Conservation (phyloP, 2,797 vertebrate genomes). For the Parauchenoglanis ngamensis region DNA sequence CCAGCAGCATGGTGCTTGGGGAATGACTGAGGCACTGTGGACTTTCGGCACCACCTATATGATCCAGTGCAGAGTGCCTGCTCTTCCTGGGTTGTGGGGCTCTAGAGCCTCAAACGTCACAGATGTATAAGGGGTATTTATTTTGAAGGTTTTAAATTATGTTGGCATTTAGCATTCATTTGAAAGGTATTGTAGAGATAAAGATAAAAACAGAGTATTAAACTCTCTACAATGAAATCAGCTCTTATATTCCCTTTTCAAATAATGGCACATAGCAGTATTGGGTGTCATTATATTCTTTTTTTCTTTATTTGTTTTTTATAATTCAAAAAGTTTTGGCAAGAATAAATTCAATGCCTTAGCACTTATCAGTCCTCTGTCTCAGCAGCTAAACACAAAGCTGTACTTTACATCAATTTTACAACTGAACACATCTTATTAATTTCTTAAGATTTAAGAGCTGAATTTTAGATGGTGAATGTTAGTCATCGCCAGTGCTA, state of each 20-base stretch:
- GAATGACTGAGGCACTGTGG: no score
- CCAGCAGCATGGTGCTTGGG: no score
- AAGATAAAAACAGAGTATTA: background rate
- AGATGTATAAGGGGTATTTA: background rate
- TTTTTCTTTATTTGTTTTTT: background rate
- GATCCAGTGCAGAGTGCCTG: no score
- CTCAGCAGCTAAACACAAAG: background rate
- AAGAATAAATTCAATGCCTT: background rate
- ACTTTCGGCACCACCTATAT: no score
- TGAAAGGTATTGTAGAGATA: background rate
- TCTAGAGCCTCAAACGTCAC: no score
- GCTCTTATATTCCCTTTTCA: background rate
- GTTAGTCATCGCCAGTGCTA: background rate
- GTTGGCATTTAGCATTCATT: background rate
- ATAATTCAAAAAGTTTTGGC: background rate
- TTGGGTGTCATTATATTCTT: background rate
- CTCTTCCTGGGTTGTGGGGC: no score
- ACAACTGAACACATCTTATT: conserved; percentile 28
- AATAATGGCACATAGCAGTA: background rate
- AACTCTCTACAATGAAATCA: background rate
- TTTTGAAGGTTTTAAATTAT: background rate
- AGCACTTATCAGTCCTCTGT: conserved; percentile 12
- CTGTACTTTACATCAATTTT: conserved; percentile 13
- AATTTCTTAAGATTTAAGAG: conserved; percentile 31
- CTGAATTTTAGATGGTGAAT: conserved; percentile 13